Evolutionary conservation across 2,888 invertebrate species (phyloP), one percentile per base, ranked within the genome.

Genomic region (Mythimna impura): DNA sequence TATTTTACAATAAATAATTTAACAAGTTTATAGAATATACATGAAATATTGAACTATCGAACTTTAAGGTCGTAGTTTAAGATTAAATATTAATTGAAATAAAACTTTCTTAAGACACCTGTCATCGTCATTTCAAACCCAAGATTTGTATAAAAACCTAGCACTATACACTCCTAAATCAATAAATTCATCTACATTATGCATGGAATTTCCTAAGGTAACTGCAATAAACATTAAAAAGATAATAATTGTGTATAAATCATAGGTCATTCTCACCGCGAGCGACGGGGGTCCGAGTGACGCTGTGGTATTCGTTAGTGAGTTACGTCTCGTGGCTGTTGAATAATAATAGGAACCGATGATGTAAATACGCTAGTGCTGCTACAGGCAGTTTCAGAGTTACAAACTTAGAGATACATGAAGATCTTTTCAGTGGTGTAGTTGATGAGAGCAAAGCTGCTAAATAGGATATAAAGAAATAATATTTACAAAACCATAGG

Each of bases 161-260:
- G 17, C 36, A 36, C 2, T 52, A n/a, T 64, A 40, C 34, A 30
- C 61, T 67, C 30, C 52, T 66, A 50, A 50, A 82, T 65, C 65
- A 68, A 73, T 80, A 66, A 73, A 50, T 57, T 66, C 25, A 25
- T 57, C 22, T 34, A 61, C 63, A 82, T 80, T 75, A 80, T 75
- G 64, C 83, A 71, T 75, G 68, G 57, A 69, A 75, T 71, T 83
- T 83, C 30, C 47, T 52, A 67, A 55, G 40, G 40, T 60, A 52
- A 64, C 78, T 66, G 75, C 71, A 47, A 54, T 69, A 66, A 63
- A 85, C 60, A 72, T 85, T 74, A 75, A 76, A 77, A 81, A 72
- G 36, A 60, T 79, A 67, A 84, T 82, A 83, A 78, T 83, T 72
- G 71, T 63, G 62, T 55, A 85, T 84, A 83, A 86, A 84, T 84